Evolutionary conservation across 2,888 invertebrate species (phyloP), one percentile per base, ranked within the genome.

Genomic region (Netelia inedita): DNA sequence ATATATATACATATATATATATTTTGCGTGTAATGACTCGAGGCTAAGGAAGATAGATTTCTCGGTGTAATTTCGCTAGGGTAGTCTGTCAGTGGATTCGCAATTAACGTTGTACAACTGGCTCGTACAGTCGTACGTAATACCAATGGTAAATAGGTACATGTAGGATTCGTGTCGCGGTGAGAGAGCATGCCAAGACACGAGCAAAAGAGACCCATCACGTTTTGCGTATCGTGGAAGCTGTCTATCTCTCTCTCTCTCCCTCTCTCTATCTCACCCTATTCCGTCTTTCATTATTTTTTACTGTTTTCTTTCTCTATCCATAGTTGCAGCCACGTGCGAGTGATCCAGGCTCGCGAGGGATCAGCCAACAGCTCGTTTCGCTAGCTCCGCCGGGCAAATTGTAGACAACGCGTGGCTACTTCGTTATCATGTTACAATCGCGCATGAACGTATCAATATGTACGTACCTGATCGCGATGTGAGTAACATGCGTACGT

Each of bases 351-450:
- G 28, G 59, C 79, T 43, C 72, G 65, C 9, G 53, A 21, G 46
- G 69, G 53, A 78, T 59, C 53, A 61, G 59, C 79, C 61, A 50
- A 71, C 50, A 72, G 75, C 80, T 81, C 81, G 76, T 73, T 81
- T 55, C 55, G 23, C 65, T 50, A 23, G 63, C 19, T 69, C 46
- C 76, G 59, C 59, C 50, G 41, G 84, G 78, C 78, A 78, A 84
- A 84, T 84, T 84, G 81, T 76, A 81, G 81, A 63, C 23, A 76
- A 68, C 69, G 53, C 16, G 16, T 9, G 46, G 78, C 57, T 57
- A 76, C 55, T 84, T 76, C 84, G 73, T 84, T 78, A 81, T 76
- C 81, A 69, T 81, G 81, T 78, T 78, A 84, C 73, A 84, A 81
- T 81, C 73, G 78, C 78, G 76, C 78, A 57, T 53, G 41, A 66